Percentiles rank a stretch among this genome's conserved stretches.
These are phyloP conservation scores for Oscheius sp. DNA, from an alignment of 2,888 invertebrate genomes.

Conservation along the genomic window DNA sequence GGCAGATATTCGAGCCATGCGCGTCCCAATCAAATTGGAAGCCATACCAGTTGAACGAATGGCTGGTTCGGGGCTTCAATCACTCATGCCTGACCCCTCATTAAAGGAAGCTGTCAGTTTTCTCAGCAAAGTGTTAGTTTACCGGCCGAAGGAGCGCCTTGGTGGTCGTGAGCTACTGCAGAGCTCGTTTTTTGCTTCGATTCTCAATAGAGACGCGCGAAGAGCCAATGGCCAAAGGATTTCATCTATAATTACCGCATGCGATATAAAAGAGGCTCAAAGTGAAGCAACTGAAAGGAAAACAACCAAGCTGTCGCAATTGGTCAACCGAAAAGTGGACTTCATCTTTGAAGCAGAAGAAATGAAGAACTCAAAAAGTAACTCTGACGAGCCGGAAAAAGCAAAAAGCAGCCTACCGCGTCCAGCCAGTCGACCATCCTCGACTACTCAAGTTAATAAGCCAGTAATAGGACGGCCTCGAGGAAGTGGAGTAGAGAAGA, in stretches of 20 bases:
- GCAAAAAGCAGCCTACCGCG: too few relatives aligned
- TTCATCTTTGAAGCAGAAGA: neutral
- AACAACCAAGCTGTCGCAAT: neutral
- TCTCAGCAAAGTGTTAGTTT: constrained; percentile 47
- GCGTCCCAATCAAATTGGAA: constrained; percentile 11
- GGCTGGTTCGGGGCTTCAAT: neutral
- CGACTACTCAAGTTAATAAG: too few relatives aligned
- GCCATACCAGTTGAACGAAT: neutral
- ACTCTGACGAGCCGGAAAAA: neutral
- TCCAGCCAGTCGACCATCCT: too few relatives aligned
- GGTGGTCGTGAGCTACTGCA: constrained; percentile 49
- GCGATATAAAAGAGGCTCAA: constrained; percentile 38
- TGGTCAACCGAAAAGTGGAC: constrained; percentile 13
- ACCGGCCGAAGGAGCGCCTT: constrained; percentile 51
- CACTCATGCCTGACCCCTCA: constrained; percentile 29
- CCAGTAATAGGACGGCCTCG: too few relatives aligned
- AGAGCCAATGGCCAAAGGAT: constrained; percentile 45
- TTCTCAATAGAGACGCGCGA: constrained; percentile 34
- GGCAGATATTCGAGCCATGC: constrained; percentile 38
- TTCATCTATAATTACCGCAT: constrained; percentile 36
- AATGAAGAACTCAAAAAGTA: constrained; percentile 4
- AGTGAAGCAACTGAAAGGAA: neutral
- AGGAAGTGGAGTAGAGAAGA: neutral
- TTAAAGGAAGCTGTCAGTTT: constrained; percentile 37
- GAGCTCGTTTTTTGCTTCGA: constrained; percentile 48